Percentiles rank a stretch among this genome's conserved stretches.
phyloP scores from a whole-genome alignment of 1,140 invertebrate genomes.

The Sycophila sp. region DNA sequence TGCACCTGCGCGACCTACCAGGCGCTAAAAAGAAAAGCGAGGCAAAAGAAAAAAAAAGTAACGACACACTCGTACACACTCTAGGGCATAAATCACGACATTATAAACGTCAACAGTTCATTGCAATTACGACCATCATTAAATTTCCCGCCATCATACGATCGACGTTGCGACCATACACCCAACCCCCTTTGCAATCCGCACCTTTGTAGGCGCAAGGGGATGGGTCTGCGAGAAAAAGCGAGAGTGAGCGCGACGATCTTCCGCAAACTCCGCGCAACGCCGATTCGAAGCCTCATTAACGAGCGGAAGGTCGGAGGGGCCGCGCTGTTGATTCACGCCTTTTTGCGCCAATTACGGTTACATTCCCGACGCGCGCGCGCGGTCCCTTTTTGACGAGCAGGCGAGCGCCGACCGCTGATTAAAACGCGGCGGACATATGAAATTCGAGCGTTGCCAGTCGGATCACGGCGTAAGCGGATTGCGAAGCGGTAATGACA shows the following conservation, averaged over 20 bases:
- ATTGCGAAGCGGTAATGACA: slow-evolving; percentile 18
- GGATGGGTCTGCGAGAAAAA: neutral
- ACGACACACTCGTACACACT: too few relatives aligned
- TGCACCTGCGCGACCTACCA: neutral
- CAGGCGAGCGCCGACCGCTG: neutral
- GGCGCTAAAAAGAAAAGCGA: neutral
- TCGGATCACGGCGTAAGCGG: neutral
- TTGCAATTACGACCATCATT: slow-evolving; percentile 27
- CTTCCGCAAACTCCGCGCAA: neutral
- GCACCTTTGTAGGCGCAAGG: neutral
- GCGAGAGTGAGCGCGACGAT: neutral
- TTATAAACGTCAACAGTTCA: neutral
- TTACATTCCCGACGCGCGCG: neutral
- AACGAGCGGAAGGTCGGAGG: neutral
- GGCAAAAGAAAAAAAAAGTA: neutral
- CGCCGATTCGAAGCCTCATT: slow-evolving; percentile 20
- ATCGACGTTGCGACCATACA: neutral
- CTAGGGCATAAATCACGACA: slow-evolving; percentile 11
- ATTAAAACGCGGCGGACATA: slow-evolving; percentile 7
- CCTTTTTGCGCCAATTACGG: slow-evolving; percentile 24
- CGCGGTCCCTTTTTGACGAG: neutral
- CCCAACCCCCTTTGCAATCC: neutral
- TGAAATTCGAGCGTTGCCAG: slow-evolving; percentile 11
- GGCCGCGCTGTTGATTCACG: neutral
- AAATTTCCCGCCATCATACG: slow-evolving; percentile 17